Conservation (phyloP, 2,797 vertebrate species). For the Sternotherus odoratus region DNA sequence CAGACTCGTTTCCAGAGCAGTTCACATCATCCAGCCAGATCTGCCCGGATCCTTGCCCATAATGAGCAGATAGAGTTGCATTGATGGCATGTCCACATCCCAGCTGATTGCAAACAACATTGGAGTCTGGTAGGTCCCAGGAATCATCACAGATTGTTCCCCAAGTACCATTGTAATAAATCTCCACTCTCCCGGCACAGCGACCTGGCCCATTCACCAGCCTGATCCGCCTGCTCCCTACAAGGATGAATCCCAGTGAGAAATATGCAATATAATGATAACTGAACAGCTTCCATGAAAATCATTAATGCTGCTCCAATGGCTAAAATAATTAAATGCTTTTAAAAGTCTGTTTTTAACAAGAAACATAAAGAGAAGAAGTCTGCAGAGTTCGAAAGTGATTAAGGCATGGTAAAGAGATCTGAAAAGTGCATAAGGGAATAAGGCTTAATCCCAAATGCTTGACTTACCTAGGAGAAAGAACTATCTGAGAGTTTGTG, state of each 20-base stretch:
- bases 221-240: slow-evolving; percentile 65
- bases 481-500: background rate
- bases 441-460: background rate
- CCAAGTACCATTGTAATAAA: slow-evolving; percentile 59
- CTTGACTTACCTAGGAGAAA: background rate
- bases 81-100: slow-evolving; percentile 66
- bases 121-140: slow-evolving; percentile 57
- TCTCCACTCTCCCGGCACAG: slow-evolving; percentile 70
- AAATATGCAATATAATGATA: background rate
- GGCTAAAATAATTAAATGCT: background rate
- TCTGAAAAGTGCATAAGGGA: background rate
- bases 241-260: accelerated
- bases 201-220: slow-evolving; percentile 38
- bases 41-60: slow-evolving; percentile 9
- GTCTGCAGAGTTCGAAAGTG: background rate
- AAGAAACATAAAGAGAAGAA: background rate
- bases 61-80: background rate
- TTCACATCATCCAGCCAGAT: slow-evolving; percentile 41
- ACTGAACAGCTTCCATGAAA: background rate
- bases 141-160: slow-evolving; percentile 65
- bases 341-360: background rate
- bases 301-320: background rate
- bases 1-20: slow-evolving; percentile 66
- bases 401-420: background rate
- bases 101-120: slow-evolving; percentile 71